phyloP scores from a whole-genome alignment of 2,888 invertebrate genomes.

The Drosophila trichaetosa region DNA sequence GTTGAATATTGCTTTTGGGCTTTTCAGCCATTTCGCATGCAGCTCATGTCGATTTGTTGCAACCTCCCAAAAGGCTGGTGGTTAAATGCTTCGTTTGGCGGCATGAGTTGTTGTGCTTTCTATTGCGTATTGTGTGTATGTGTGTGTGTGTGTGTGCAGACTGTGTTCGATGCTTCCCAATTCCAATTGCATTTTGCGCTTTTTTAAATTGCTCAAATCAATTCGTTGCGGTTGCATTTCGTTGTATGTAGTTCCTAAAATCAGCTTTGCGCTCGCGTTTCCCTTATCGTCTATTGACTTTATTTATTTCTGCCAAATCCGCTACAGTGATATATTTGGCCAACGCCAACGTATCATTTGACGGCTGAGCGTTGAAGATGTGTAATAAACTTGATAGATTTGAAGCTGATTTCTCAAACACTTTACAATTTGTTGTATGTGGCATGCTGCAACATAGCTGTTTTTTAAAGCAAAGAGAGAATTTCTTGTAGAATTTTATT shows the following conservation, averaged over 20 bases:
- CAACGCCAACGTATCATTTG: slow-evolving; percentile 6
- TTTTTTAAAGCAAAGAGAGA: neutral
- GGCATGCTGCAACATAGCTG: neutral
- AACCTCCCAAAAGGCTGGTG: slow-evolving; percentile 8
- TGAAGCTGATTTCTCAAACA: neutral
- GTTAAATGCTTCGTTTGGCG: neutral
- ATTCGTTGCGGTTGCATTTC: slow-evolving; percentile 72
- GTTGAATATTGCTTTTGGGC: slow-evolving; percentile 64
- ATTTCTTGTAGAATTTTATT: neutral
- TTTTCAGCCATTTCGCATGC: slow-evolving; percentile 59
- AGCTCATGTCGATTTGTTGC: slow-evolving; percentile 41
- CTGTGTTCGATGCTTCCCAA: slow-evolving; percentile 14
- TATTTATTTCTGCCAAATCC: slow-evolving; percentile 63
- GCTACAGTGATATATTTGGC: slow-evolving; percentile 10
- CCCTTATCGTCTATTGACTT: slow-evolving; percentile 52
- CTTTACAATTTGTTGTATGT: neutral
- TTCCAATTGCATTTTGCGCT: slow-evolving; percentile 73
- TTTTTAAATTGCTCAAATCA: slow-evolving; percentile 72
- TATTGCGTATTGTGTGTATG: slow-evolving; percentile 27
- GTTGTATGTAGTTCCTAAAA: slow-evolving; percentile 44
- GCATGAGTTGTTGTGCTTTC: slow-evolving; percentile 1
- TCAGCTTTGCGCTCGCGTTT: slow-evolving; percentile 42
- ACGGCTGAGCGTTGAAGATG: neutral
- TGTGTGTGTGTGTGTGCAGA: neutral
- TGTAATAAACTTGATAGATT: neutral